Evolutionary conservation across 2,888 invertebrate species (phyloP), one percentile per base, ranked within the genome.

Genomic region (Agrochola circellaris): DNA sequence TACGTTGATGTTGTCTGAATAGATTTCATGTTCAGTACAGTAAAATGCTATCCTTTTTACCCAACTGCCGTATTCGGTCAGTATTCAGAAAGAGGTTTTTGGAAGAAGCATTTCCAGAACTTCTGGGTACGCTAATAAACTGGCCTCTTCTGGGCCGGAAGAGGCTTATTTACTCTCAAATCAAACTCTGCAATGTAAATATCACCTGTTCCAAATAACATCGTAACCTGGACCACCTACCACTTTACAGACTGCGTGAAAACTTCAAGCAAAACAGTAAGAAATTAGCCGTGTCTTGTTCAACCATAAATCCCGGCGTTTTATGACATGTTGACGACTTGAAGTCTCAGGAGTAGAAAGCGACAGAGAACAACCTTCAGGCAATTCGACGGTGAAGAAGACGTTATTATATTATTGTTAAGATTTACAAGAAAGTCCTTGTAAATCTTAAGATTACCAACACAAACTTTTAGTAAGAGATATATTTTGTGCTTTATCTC

Each of bases 291-390:
- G 26, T n/a, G n/a, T 7, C 20, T 26, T 54, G 62, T 54, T 30
- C 51, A 34, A 45, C 67, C 34, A 71, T 76, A 75, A 81, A 80
- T 75, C 45, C 75, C 64, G 20, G 45, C 4, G 58, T 68, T 81
- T 81, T 71, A 80, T 64, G 71, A 68, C 67, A 6, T 26, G 64
- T 79, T 67, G 34, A 45, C 73, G 58, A 76, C 68, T 13, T n/a
- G 48, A 51, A 62, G 23, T 20, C 11, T 13, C 45, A 26, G n/a
- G 54, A 62, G 74, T 75, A 74, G 11, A 9, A 74, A 0, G 17
- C 8, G 2, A 62, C 62, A 74, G 75, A 74, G 34, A 56, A 2
- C 20, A 2, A 45, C 34, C 72, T 58, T 69, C 30, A 26, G 30
- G 11, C 11, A 42, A 30, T 30, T 26, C 15, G 51, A 26, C 23